These are phyloP conservation scores for Sinocyclocheilus anshuiensis DNA, from an alignment of 2,113 vertebrate genomes.

Conservation along the genomic window DNA sequence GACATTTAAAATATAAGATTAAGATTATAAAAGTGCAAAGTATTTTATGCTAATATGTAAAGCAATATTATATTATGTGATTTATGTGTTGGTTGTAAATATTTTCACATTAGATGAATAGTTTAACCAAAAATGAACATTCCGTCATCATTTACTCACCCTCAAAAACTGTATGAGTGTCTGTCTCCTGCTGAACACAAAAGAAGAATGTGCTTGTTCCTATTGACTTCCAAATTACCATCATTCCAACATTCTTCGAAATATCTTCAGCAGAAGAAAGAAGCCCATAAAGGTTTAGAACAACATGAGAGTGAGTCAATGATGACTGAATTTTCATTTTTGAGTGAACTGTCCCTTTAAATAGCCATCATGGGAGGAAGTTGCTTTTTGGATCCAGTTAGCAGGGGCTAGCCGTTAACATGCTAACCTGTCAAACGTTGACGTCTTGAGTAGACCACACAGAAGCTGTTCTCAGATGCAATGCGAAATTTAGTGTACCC, in stretches of 20 bases:
- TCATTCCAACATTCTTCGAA: not conserved
- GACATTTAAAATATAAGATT: too few species aligned
- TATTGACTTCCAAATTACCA: not conserved
- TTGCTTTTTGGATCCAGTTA: not conserved
- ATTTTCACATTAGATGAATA: too few species aligned
- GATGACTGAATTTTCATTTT: not conserved
- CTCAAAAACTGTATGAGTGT: not conserved
- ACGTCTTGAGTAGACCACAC: not conserved
- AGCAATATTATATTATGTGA: not conserved
- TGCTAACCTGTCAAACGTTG: not conserved
- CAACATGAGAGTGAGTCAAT: too few species aligned
- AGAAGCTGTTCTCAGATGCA: not conserved
- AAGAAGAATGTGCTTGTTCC: not conserved
- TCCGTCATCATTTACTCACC: too few species aligned
- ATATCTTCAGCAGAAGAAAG: not conserved
- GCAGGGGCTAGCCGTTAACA: not conserved
- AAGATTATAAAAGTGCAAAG: too few species aligned
- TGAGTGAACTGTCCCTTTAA: not conserved
- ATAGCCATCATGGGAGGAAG: not conserved
- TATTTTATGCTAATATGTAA: not conserved
- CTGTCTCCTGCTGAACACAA: not conserved
- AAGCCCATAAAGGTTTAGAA: too few species aligned
- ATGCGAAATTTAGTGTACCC: too few species aligned
- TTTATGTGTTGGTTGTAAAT: too few species aligned
- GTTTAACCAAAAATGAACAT: too few species aligned